Conservation (phyloP, 2,888 invertebrate genomes). For the Sinohyriopsis cumingii region DNA sequence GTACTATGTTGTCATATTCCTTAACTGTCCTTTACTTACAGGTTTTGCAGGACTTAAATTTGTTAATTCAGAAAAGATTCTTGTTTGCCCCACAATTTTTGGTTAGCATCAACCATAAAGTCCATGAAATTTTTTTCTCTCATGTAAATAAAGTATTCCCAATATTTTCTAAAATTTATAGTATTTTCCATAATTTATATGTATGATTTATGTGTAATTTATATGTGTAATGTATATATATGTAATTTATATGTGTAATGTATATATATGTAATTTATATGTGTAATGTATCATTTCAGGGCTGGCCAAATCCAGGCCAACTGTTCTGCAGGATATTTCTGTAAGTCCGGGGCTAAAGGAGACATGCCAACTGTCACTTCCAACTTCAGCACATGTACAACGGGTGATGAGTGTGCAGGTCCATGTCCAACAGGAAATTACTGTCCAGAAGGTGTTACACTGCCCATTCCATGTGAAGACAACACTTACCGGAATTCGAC, state of each 20-base stretch:
- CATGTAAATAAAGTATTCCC: too few species aligned
- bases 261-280: conserved; percentile 1
- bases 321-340: conserved; percentile 67
- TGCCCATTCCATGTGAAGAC: conserved; percentile 64
- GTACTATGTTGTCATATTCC: too few species aligned
- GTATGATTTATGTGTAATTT: too few species aligned
- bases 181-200: too few species aligned
- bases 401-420: conserved; percentile 62
- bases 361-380: conserved; percentile 51
- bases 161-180: too few species aligned
- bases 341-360: conserved; percentile 62
- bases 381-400: conserved; percentile 44
- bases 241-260: neutral
- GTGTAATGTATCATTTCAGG: conserved; percentile 35
- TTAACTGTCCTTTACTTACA: too few species aligned
- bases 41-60: too few species aligned
- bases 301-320: conserved; percentile 60
- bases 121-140: too few species aligned
- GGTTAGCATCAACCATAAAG: too few species aligned
- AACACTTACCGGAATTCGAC: conserved; percentile 56
- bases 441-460: conserved; percentile 57
- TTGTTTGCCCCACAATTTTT: too few species aligned
- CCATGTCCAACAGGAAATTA: conserved; percentile 66
- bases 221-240: too few species aligned
- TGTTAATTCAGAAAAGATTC: too few species aligned